Percentiles rank a stretch among this genome's conserved stretches.
These are phyloP conservation scores for Oreochromis mossambicus DNA, from an alignment of 2,797 vertebrate genomes.

Conservation along the genomic window DNA sequence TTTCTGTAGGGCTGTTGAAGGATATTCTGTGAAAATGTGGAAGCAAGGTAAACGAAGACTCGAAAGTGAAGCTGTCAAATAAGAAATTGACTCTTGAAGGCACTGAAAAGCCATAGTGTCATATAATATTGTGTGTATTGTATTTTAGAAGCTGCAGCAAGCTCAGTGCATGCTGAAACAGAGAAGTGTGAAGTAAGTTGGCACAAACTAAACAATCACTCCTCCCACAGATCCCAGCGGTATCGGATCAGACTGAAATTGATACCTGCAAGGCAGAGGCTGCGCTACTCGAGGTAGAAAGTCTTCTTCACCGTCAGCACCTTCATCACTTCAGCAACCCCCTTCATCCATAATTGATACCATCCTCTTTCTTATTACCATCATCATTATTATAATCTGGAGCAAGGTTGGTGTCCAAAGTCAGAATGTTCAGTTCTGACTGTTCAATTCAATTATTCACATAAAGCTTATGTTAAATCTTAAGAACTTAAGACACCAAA, in stretches of 20 bases:
- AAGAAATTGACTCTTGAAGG: not conserved
- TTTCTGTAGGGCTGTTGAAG: not conserved
- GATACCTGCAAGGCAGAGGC: slow-evolving; percentile 71
- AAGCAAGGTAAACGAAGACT: not conserved
- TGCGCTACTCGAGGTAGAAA: slow-evolving; percentile 66
- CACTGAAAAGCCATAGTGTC: not conserved
- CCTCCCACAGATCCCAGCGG: slow-evolving; percentile 72
- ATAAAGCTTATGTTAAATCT: not conserved
- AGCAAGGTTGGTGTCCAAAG: not conserved
- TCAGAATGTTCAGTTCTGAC: not conserved
- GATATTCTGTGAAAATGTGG: not conserved
- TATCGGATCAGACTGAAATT: slow-evolving; percentile 74
- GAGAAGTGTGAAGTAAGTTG: slow-evolving; percentile 2
- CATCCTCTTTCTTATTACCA: not conserved
- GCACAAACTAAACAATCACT: slow-evolving; percentile 33
- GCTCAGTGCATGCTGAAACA: not conserved
- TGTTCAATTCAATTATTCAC: not conserved
- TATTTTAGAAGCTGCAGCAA: not conserved
- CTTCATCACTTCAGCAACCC: not conserved
- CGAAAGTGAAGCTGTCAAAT: not conserved
- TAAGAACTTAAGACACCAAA: not conserved
- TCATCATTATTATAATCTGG: not conserved
- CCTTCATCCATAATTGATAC: not conserved
- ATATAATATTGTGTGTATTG: not conserved
- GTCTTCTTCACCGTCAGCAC: slow-evolving; percentile 2